Evolutionary conservation across 2,797 vertebrate species (phyloP), one percentile per base, ranked within the genome.

Genomic region (Austrolebias charrua): DNA sequence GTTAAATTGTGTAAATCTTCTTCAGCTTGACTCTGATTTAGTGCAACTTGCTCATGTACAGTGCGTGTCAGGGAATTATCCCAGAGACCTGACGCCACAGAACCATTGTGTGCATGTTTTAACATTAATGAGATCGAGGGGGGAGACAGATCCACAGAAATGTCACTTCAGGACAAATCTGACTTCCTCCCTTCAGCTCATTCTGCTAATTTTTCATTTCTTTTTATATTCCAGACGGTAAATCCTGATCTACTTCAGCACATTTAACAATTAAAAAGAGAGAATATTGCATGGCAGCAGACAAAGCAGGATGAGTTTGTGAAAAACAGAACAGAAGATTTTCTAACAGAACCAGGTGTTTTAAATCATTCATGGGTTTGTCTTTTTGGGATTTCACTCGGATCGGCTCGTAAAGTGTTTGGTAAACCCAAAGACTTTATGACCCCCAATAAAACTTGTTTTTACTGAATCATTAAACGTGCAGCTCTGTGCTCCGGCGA

Each of bases 61-160:
- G 19, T 57, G 55, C 29, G 24, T 81, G 80, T 76, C 47, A 55
- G 38, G 28, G 63, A 50, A 69, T 81, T 66, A 79, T 66, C 59
- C 38, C 38, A 12, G 38, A 40, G 10, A 40, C 38, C 38, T 40
- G 38, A 40, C 38, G 38, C 64, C 67, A 57, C 63, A 67, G 45
- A 69, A 75, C 75, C 68, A 75, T 76, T 45, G 80, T 82, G 76
- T 75, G 73, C 80, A 82, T 82, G 79, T 80, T 82, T 85, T 80
- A 80, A 75, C 77, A 80, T 84, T 83, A 78, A 88, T 86, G 57
- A 79, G 77, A 69, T 65, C 4, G n/a, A 29, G 38, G 19, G 51
- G 60, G 49, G 68, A 78, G 72, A 61, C 55, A 66, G 51, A 75
- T 57, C 52, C 62, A 78, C 66, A 57, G 54, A 73, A 49, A 51